Evolutionary conservation across 2,113 vertebrate species (phyloP), one percentile per base, ranked within the genome.

Genomic region (Datnioides undecimradiatus): DNA sequence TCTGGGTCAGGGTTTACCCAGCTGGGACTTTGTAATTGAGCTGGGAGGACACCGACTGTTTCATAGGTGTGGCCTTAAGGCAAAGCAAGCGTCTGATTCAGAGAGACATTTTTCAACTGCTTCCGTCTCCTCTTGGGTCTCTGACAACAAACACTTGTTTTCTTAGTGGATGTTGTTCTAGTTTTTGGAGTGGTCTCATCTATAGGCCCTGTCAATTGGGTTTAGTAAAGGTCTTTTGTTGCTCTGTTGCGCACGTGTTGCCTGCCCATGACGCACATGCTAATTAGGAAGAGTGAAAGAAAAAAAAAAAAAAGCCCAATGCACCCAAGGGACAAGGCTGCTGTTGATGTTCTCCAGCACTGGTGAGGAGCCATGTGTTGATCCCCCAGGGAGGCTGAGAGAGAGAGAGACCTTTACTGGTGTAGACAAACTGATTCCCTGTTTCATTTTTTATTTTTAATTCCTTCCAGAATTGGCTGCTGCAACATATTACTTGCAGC

Each of bases 181-280:
- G 34, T 67, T 80, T 69, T 68, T 75, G 33, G 29, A 78, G 51
- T 8, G 25, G 41, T 43, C 58, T 57, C 52, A 52, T 67, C 33
- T 16, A 57, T 51, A 62, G 55, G 60, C 55, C 71, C 40, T 57
- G 60, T 67, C 64, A 70, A 45, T 79, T 83, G 68, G 59, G 31
- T 68, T 77, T 76, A 38, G 25, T 68, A 59, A 74, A 72, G 48
- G 46, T 64, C 46, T 80, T 81, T 85, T 82, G 59, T 77, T 85
- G 76, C 48, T 73, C 75, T 48, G 54, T 76, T 51, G 40, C 14
- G 8, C 68, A 57, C 17, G 62, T 73, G 58, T 72, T 72, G 40
- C 55, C 48, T 64, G 52, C 67, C 74, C 43, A 66, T 87, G 87
- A 84, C 77, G 80, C 88, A 89, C 88, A 87, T 87, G 79, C 65